phyloP scores from a whole-genome alignment of 2,888 invertebrate species.

The Nysson spinosus region DNA sequence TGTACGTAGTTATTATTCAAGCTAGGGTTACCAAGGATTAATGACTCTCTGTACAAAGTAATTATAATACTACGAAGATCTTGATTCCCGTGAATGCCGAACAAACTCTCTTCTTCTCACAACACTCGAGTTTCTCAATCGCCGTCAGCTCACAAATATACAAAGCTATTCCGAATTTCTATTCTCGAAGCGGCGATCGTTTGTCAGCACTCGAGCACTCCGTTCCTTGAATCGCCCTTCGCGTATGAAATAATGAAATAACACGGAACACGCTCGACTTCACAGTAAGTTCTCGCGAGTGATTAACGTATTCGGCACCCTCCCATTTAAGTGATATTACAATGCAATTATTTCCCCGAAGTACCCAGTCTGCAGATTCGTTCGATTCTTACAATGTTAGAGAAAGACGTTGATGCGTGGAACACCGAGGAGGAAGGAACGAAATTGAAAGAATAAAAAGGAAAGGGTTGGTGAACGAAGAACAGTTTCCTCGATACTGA shows the following conservation, averaged over 20 bases:
- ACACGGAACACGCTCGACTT: constrained; percentile 50
- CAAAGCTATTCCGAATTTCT: constrained; percentile 55
- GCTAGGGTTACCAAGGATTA: no score
- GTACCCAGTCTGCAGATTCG: no score
- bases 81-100: constrained; percentile 35
- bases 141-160: constrained; percentile 32
- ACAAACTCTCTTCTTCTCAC: constrained; percentile 45
- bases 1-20: no score
- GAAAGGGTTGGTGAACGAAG: constrained; percentile 21
- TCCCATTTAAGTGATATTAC: constrained; percentile 56
- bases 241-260: constrained; percentile 47
- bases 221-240: constrained; percentile 26
- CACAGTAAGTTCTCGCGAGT: constrained; percentile 44
- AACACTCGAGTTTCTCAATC: constrained; percentile 26
- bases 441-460: constrained; percentile 14
- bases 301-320: constrained; percentile 59
- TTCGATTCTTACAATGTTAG: no score
- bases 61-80: constrained; percentile 48
- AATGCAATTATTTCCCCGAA: constrained; percentile 50
- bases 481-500: constrained; percentile 50
- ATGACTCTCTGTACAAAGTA: no score
- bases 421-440: neutral
- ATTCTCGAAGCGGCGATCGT: constrained; percentile 39
- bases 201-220: constrained; percentile 41
- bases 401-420: no score